Percentiles rank a stretch among this genome's conserved stretches.
phyloP scores from a whole-genome alignment of 2,113 vertebrate genomes.

The Stegostoma tigrinum region DNA sequence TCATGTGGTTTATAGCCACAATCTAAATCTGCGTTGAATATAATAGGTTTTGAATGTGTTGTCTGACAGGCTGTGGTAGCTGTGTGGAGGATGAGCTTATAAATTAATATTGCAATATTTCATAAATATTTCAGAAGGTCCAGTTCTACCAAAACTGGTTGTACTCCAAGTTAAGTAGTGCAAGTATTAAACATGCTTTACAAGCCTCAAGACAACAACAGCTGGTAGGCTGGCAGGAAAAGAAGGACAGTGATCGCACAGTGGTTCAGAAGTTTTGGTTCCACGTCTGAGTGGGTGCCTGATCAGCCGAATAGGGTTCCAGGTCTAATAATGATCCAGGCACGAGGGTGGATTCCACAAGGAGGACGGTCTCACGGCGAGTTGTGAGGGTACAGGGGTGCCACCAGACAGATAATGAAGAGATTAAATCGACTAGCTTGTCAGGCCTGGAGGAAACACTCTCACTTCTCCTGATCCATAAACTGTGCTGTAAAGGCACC shows the following conservation, averaged over 20 bases:
- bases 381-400: too few species aligned
- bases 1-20: neutral
- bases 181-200: neutral
- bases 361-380: neutral
- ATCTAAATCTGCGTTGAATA: neutral
- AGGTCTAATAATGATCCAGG: too few species aligned
- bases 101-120: constrained; percentile 19
- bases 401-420: neutral
- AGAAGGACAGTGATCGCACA: too few species aligned
- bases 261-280: too few species aligned
- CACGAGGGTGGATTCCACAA: neutral
- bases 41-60: neutral
- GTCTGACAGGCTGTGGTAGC: too few species aligned
- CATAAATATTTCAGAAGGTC: neutral
- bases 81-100: neutral
- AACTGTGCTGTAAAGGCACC: too few species aligned
- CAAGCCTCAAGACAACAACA: neutral
- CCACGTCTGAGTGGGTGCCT: too few species aligned
- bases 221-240: neutral
- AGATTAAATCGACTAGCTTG: neutral
- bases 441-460: neutral
- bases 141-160: neutral
- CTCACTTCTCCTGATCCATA: neutral
- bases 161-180: neutral
- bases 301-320: too few species aligned